Base-by-base conservation (phyloP, 2,888 invertebrate genomes). In the Leptura quadrifasciata region DNA sequence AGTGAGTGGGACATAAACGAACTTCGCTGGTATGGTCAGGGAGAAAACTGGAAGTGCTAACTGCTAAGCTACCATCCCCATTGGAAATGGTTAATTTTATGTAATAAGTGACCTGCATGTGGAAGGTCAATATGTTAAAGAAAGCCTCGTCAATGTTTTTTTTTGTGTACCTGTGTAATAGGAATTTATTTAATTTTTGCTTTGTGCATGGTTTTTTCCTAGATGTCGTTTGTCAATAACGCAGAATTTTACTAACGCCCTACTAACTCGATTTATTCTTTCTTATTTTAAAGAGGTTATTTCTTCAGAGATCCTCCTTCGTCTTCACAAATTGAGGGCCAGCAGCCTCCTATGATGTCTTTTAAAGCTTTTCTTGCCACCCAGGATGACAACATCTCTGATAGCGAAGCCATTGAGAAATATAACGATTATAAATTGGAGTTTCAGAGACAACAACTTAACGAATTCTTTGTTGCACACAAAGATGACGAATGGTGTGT, bases 401-500 rank as follows among this genome's bases (percentile, higher is more conserved):
- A 98, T 84, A 97, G 98, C 81, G 98, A 98, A 88, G 98, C 98
- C 2, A 94, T 99, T 81, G 94, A 94, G 86, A 98, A 98, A 88
- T 99, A 99, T 91, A 98, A 97, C 90, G 98, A 99, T 87, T 99
- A 99, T 91, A 99, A 99, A 90, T 91, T 97, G 86, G 99, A 99
- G 86, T 99, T 98, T 89, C 95, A 96, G 85, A 92, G 97, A 71
- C 97, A 98, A 88, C 99, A 99, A 89, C 93, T 99, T 73, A 98
- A 98, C 90, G 98, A 99, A 89, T 99, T 99, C 91, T 99, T 99
- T 91, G 95, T 98, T 85, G 95, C 96, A 61, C 99, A 99, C 91
- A 99, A 99, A 91, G 99, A 99, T 87, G 99, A 99, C 90, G 99
- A 99, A 94, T 99, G 99, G 99, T 99, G 93, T 91, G 95, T 90